phyloP scores from a whole-genome alignment of 1,140 invertebrate genomes.

The Parasteatoda tepidariorum region DNA sequence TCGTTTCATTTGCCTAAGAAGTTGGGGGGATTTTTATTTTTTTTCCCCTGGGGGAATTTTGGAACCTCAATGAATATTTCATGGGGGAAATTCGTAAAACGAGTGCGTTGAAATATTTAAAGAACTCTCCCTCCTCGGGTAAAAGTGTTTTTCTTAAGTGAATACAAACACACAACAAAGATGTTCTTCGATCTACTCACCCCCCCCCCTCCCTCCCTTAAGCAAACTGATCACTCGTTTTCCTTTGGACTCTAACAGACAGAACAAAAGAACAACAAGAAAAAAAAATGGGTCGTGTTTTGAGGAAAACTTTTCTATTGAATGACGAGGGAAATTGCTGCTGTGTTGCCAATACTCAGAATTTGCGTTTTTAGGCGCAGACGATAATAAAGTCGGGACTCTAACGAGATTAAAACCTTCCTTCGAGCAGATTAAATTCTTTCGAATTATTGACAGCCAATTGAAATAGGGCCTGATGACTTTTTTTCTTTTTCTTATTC shows the following conservation, averaged over 20 bases:
- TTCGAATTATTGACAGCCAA: conserved; percentile 7
- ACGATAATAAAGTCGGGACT: conserved; percentile 9
- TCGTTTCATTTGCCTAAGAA: conserved; percentile 40
- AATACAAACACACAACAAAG: conserved; percentile 28
- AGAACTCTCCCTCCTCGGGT: background rate
- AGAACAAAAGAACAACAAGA: too few relatives aligned
- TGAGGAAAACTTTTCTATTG: too few relatives aligned
- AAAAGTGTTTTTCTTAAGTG: conserved; percentile 43
- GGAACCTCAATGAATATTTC: conserved; percentile 44
- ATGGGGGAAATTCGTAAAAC: background rate
- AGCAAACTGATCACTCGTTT: too few relatives aligned
- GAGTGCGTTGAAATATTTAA: conserved; percentile 37
- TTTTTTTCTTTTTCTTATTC: too few relatives aligned
- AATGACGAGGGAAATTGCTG: too few relatives aligned
- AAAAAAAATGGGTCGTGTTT: too few relatives aligned
- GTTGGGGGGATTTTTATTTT: conserved; percentile 26
- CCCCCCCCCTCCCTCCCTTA: too few relatives aligned
- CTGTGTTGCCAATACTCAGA: too few relatives aligned
- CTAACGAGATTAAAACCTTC: conserved; percentile 21
- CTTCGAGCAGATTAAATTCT: conserved; percentile 11
- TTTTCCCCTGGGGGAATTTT: conserved; percentile 18
- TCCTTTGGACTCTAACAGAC: too few relatives aligned
- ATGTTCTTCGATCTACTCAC: conserved; percentile 22
- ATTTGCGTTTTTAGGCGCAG: too few relatives aligned
- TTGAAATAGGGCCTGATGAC: background rate